Percentiles rank a stretch among this genome's conserved stretches.
Evolutionary conservation across 2,888 invertebrate species (phyloP).

Genomic region (Andrena minutula): DNA sequence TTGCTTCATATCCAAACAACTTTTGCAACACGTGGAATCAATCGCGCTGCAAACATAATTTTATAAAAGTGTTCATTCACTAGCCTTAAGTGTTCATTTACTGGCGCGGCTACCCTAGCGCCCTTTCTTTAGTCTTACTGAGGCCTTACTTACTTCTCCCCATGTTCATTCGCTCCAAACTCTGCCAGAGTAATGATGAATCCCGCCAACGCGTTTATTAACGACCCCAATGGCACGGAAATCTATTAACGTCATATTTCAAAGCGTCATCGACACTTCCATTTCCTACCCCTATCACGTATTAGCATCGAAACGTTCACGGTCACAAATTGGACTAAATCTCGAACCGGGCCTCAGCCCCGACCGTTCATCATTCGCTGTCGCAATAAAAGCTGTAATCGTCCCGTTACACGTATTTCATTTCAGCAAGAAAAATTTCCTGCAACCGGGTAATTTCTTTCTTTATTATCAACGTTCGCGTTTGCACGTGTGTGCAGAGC

Average conservation of each 20-base stretch:
- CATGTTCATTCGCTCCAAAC: too few relatives aligned
- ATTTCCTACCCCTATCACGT: neutral
- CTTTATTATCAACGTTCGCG: conserved; percentile 32
- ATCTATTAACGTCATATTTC: neutral
- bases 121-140: too few relatives aligned
- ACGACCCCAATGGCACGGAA: neutral
- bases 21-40: too few relatives aligned
- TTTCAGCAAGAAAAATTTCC: neutral
- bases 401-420: conserved; percentile 46
- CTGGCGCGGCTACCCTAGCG: too few relatives aligned
- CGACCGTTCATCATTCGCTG: neutral
- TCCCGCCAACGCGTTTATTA: neutral
- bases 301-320: neutral
- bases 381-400: conserved; percentile 23
- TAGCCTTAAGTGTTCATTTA: too few relatives aligned
- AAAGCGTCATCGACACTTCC: conserved; percentile 1
- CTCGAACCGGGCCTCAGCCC: neutral
- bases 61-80: too few relatives aligned
- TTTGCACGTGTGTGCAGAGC: conserved; percentile 1
- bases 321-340: conserved; percentile 10
- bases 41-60: too few relatives aligned
- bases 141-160: too few relatives aligned
- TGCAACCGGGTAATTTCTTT: neutral
- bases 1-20: too few relatives aligned
- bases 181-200: too few relatives aligned